Evolutionary conservation across 2,888 invertebrate species (phyloP), one percentile per base, ranked within the genome.

Genomic region (Lumbricus terrestris): DNA sequence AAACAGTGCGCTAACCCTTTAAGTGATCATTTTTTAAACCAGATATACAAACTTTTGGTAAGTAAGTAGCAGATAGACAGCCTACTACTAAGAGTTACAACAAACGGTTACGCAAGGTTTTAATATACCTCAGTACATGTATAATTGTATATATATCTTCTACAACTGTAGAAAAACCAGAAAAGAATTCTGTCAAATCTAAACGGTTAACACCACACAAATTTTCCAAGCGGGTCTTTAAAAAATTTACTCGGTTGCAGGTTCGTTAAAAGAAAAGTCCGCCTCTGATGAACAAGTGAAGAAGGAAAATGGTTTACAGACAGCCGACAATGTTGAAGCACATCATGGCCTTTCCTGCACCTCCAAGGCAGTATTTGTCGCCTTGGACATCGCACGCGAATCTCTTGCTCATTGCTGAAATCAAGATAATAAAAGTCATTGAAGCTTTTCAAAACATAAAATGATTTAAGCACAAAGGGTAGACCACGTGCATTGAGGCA

Each of bases 331-430:
- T 90, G 40, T 83, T 82, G 82, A 90, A 83, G 83, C 90, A 90
- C 38, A 90, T 34, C 83, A 90, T 37, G 29, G 38, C n/a, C 37
- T 90, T 83, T 82, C 90, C 90, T 35, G 83, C 85, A 18, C 82
- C 90, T 37, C 90, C 90, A 6, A 83, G 37, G n/a, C 90, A 90
- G 83, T 38, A 90, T 37, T 82, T 90, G 35, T 90, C 85, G 20
- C 90, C 85, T 33, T 38, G 38, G 83, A 90, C 37, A 38, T n/a
- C 83, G 29, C 90, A 90, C 18, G 23, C 90, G 5, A 85, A 35
- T 90, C 90, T 90, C 83, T 90, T 90, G 6, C 82, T 83, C 90
- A 90, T 90, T 35, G 85, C 90, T 90, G 33, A n/a, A 90, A 88
- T 33, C 20, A 38, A 88, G 20, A 35, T n/a, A 69, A 69, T n/a